phyloP scores from a whole-genome alignment of 2,888 invertebrate species.

The Orthosia gracilis region DNA sequence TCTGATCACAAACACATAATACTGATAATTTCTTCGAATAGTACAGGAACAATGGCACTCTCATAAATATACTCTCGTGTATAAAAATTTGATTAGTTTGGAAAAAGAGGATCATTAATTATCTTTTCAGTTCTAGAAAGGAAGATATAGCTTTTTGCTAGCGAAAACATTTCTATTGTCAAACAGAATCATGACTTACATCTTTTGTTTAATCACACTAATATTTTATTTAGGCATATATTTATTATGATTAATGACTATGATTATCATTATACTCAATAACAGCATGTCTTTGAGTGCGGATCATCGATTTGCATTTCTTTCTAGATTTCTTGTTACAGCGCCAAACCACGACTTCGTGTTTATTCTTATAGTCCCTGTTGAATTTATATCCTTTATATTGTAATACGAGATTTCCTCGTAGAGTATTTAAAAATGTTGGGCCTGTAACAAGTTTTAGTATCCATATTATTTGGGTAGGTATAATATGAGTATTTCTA shows the following conservation, averaged over 20 bases:
- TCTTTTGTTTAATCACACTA: too few species aligned
- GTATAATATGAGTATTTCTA: not conserved
- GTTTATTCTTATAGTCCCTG: conserved; percentile 5
- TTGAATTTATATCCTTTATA: conserved; percentile 33
- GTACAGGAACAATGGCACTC: not conserved
- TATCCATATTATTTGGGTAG: not conserved
- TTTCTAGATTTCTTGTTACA: conserved; percentile 11
- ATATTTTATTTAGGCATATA: too few species aligned
- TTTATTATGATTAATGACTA: conserved; percentile 17
- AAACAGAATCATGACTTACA: not conserved
- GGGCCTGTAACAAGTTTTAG: conserved; percentile 24
- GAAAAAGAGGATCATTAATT: not conserved
- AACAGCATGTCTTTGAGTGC: not conserved
- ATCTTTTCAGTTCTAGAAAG: too few species aligned
- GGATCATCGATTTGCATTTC: conserved; percentile 22
- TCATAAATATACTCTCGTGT: not conserved
- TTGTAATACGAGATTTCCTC: conserved; percentile 11
- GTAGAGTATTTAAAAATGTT: not conserved
- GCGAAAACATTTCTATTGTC: too few species aligned
- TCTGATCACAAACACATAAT: too few species aligned
- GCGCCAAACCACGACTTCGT: conserved; percentile 10
- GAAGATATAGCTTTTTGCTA: not conserved
- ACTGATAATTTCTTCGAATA: not conserved
- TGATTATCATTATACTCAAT: conserved; percentile 6
- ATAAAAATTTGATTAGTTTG: not conserved